Percentiles rank a stretch among this genome's conserved stretches.
phyloP scores from a whole-genome alignment of 2,888 invertebrate species.

The Pseudoips prasinana region DNA sequence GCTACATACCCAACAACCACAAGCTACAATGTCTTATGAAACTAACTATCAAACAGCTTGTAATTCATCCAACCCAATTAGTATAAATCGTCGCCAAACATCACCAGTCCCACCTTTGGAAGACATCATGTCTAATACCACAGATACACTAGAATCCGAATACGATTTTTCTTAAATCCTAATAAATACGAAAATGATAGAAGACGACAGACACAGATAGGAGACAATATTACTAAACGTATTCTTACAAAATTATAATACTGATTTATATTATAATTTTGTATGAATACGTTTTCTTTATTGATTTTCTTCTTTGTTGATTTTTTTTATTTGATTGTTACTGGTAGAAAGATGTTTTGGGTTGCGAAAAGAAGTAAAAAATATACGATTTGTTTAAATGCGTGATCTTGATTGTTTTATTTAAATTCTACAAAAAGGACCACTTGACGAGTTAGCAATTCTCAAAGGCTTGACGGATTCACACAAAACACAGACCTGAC shows the following conservation, averaged over 20 bases:
- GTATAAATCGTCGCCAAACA: conserved; percentile 12
- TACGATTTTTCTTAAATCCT: conserved; percentile 11
- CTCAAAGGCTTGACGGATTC: conserved; percentile 17
- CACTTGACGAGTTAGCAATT: conserved; percentile 13
- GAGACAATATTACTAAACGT: too few relatives aligned
- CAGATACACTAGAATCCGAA: conserved; percentile 12
- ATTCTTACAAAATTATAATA: too few relatives aligned
- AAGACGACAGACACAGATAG: too few relatives aligned
- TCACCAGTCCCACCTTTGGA: conserved; percentile 2
- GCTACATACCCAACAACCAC: conserved; percentile 7
- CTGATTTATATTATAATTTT: conserved; percentile 1
- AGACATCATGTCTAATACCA: conserved; percentile 12
- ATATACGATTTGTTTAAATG: background rate
- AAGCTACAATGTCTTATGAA: conserved; percentile 11
- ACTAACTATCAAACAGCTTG: conserved; percentile 4
- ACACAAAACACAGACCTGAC: too few relatives aligned
- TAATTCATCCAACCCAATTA: conserved; percentile 7
- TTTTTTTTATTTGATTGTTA: background rate
- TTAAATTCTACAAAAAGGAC: too few relatives aligned
- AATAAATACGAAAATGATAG: conserved; percentile 3
- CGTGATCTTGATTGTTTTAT: conserved; percentile 11
- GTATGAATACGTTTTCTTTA: background rate
- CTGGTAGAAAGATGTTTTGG: background rate
- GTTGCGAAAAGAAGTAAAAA: too few relatives aligned
- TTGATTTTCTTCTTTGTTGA: too few relatives aligned